A percentile compares a stretch with the other conserved stretches of the same genome.
Evolutionary conservation across 2,113 vertebrate genomes (phyloP).

Genomic region (Poeciliopsis occidentalis): DNA sequence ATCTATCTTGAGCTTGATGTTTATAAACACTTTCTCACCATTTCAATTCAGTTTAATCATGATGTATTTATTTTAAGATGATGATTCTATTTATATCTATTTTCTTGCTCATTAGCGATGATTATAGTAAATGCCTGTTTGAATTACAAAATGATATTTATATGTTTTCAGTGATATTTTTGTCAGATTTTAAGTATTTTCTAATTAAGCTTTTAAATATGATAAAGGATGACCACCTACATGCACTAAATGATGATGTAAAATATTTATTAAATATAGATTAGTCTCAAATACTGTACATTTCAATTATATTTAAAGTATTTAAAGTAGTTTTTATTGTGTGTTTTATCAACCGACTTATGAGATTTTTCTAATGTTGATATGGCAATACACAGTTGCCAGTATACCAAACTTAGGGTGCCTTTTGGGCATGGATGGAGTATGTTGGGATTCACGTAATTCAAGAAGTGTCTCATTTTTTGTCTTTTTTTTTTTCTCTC

Average conservation of each 20-base stretch:
- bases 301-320: slow-evolving; percentile 72
- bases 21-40: slow-evolving; percentile 65
- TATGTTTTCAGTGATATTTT: slow-evolving; percentile 78
- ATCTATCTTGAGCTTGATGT: slow-evolving; percentile 50
- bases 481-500: slow-evolving; percentile 1
- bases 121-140: slow-evolving; percentile 72
- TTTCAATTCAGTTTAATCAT: slow-evolving; percentile 59
- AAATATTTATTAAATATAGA: slow-evolving; percentile 74
- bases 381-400: slow-evolving; percentile 59
- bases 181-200: slow-evolving; percentile 77
- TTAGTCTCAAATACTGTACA: slow-evolving; percentile 70
- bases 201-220: slow-evolving; percentile 75
- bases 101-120: slow-evolving; percentile 63
- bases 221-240: slow-evolving; percentile 73
- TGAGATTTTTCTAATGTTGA: slow-evolving; percentile 65
- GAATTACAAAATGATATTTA: slow-evolving; percentile 72
- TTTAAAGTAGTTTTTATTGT: slow-evolving; percentile 74
- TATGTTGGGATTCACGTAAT: slow-evolving; percentile 52
- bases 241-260: slow-evolving; percentile 77
- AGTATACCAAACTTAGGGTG: slow-evolving; percentile 68
- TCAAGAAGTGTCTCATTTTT: slow-evolving; percentile 39
- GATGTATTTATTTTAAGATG: slow-evolving; percentile 68
- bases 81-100: slow-evolving; percentile 64
- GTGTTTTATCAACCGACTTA: slow-evolving; percentile 65
- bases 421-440: slow-evolving; percentile 65